Percentiles rank a stretch among this genome's conserved stretches.
Conservation (phyloP, 2,113 vertebrate genomes). For the Neodontobutis hainanensis region DNA sequence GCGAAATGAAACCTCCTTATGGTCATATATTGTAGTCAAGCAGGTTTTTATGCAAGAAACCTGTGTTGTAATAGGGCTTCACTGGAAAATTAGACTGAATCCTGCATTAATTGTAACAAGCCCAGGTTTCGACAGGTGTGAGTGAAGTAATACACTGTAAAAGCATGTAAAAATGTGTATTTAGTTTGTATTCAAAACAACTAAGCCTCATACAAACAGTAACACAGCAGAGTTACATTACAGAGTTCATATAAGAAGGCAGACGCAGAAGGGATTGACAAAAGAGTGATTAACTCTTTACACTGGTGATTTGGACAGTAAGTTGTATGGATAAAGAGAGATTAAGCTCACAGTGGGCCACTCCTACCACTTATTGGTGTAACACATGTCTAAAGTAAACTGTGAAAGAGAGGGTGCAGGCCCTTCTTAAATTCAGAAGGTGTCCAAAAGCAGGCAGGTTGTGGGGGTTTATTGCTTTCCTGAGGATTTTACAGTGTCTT, state of each 20-base stretch:
- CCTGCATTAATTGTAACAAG: slow-evolving; percentile 15
- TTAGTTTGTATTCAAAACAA: too few relatives aligned
- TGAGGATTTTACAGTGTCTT: slow-evolving; percentile 9
- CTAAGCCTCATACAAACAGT: too few relatives aligned
- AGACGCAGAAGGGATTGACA: slow-evolving; percentile 26
- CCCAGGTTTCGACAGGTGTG: slow-evolving; percentile 22
- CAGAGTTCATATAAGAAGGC: not conserved
- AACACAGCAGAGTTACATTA: not conserved
- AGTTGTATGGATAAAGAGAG: slow-evolving; percentile 71
- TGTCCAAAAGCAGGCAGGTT: slow-evolving; percentile 4
- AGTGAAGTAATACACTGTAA: slow-evolving; percentile 1
- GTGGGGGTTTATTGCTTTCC: not conserved
- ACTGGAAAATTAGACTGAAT: slow-evolving; percentile 11
- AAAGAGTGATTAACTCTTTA: slow-evolving; percentile 51
- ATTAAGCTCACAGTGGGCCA: slow-evolving; percentile 54
- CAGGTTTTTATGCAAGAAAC: slow-evolving; percentile 1
- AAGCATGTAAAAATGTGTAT: slow-evolving; percentile 13
- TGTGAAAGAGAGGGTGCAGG: not conserved
- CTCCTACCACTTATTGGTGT: slow-evolving; percentile 54
- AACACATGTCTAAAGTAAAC: slow-evolving; percentile 28
- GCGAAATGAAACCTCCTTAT: not conserved
- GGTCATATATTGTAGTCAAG: not conserved
- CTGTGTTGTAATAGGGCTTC: not conserved
- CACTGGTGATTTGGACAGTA: slow-evolving; percentile 55
- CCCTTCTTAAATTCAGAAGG: slow-evolving; percentile 30